A percentile compares a stretch with the other conserved stretches of the same genome.
phyloP scores from a whole-genome alignment of 92 coral and sea anemone genomes.

The Paramuricea clavata region DNA sequence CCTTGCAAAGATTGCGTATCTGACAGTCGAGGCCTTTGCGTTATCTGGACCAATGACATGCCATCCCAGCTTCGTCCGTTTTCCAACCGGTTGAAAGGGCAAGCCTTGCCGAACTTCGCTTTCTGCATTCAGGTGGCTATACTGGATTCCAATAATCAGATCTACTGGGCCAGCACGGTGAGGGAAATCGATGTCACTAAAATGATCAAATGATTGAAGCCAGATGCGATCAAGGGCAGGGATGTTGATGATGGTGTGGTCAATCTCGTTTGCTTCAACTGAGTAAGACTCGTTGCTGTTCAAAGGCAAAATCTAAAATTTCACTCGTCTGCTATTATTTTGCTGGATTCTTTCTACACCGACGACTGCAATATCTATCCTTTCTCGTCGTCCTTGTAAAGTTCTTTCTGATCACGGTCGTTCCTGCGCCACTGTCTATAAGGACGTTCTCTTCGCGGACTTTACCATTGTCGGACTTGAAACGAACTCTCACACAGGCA shows the following conservation, averaged over 20 bases:
- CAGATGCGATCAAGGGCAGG: conserved; percentile 50
- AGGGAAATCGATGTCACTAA: conserved; percentile 46
- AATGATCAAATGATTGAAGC: conserved; percentile 49
- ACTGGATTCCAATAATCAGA: conserved; percentile 58
- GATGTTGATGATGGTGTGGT: conserved; percentile 46
- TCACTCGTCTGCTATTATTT: conserved; percentile 49
- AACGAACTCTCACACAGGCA: conserved; percentile 69
- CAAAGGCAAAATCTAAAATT: conserved; percentile 58
- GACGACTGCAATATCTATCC: conserved; percentile 55
- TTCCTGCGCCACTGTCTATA: conserved; percentile 69
- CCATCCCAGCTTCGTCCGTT: no score
- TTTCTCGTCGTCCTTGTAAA: conserved; percentile 47
- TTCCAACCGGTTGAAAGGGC: conserved; percentile 9
- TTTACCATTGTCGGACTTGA: conserved; percentile 58
- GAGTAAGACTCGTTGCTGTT: conserved; percentile 35
- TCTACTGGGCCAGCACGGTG: conserved; percentile 64
- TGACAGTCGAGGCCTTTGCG: no score
- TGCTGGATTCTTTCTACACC: conserved; percentile 54
- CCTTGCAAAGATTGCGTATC: no score
- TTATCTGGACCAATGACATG: no score
- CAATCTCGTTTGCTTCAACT: conserved; percentile 58
- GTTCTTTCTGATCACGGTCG: conserved; percentile 52
- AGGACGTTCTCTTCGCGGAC: conserved; percentile 64
- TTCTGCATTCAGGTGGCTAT: conserved; percentile 57
- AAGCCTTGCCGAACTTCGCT: conserved; percentile 33